phyloP scores from a whole-genome alignment of 1,140 invertebrate species.

The Drosophila bocki region DNA sequence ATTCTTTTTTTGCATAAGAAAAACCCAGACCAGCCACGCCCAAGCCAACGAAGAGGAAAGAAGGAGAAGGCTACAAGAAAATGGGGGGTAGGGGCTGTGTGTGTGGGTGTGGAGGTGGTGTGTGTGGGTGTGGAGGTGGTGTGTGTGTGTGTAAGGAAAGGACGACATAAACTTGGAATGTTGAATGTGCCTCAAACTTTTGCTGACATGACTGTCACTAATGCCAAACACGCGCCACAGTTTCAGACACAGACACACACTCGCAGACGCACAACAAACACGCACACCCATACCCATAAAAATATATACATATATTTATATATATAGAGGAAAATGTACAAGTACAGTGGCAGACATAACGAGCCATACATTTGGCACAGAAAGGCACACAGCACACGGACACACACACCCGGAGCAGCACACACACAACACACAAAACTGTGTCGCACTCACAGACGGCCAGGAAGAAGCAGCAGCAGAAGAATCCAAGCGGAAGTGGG shows the following conservation, averaged over 20 bases:
- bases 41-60: constrained; percentile 12
- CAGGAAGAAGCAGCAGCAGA: constrained; percentile 14
- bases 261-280: constrained; percentile 67
- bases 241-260: constrained; percentile 72
- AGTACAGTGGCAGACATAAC: constrained; percentile 52
- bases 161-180: constrained; percentile 82
- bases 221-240: constrained; percentile 83
- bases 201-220: constrained; percentile 84
- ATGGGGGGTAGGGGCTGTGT: background rate
- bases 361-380: constrained; percentile 75
- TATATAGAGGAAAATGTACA: constrained; percentile 8
- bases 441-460: constrained; percentile 69
- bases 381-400: constrained; percentile 47
- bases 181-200: constrained; percentile 83
- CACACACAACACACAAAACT: constrained; percentile 60
- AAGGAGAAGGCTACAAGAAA: background rate
- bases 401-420: constrained; percentile 4
- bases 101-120: background rate
- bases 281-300: constrained; percentile 31
- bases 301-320: background rate
- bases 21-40: constrained; percentile 36
- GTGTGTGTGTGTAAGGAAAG: constrained; percentile 19
- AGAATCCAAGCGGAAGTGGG: constrained; percentile 16
- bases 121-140: background rate
- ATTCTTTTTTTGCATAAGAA: constrained; percentile 1